Base-by-base conservation (phyloP, 2,888 invertebrate genomes). In the Hoplodrina blanda region DNA sequence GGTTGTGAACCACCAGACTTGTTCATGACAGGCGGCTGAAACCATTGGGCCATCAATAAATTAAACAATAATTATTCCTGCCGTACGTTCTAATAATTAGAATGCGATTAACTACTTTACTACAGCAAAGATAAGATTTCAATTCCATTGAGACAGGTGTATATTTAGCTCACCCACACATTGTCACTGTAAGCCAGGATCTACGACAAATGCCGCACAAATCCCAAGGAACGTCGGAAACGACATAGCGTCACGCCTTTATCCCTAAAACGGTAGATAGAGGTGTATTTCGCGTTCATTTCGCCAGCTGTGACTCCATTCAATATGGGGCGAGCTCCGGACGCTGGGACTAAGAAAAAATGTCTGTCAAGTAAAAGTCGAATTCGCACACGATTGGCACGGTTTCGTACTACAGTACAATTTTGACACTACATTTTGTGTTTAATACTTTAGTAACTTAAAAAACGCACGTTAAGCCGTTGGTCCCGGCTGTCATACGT, bases 111-210 rank as follows among this genome's bases (percentile, higher is more conserved):
- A 20, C 13, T 6, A 20, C 46, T 33, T 46, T 13, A 11, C 37
- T 37, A 1, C 7, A 30, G 7, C 19, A 19, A 19, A 20, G 33
- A 67, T 44, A 41, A 37, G 46, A 19, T 19, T 49, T 2, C 10
- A 49, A 44, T 30, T 41, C 25, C 17, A 15, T 13, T 2, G 1
- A 49, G 6, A 25, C 17, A 17, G 8, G 10, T 10, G 30, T 19
- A 20, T 25, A 55, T 41, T 19, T 54, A 7, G 0, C 37, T 19
- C 19, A 19, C 7, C 46, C 61, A 46, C 54, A n/a, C 19, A 54
- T 49, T 41, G 54, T 4, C 20, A 30, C 37, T 49, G 15, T 61
- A 72, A 70, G 46, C 37, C 53, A 11, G 49, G 72, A 46, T 71
- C 13, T 25, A 13, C 17, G 61, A 49, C 37, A 30, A 52, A 60